Conservation (phyloP, 2,888 invertebrate species). For the Thecophora atra region DNA sequence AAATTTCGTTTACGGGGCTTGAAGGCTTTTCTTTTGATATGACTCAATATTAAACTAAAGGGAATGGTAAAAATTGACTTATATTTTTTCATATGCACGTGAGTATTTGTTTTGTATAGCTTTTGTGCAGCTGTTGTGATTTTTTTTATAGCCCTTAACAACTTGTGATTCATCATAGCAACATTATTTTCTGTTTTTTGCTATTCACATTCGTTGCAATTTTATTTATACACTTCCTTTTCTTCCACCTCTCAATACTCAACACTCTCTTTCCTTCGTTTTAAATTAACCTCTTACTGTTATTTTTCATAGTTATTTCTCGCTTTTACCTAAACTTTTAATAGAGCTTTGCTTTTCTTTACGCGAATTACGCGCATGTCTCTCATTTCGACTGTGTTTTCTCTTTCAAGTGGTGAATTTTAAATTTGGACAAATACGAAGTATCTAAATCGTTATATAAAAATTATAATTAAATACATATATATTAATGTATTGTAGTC, state of each 20-base stretch:
- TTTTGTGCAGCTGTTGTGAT: neutral
- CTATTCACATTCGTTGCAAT: no score
- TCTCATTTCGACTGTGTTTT: neutral
- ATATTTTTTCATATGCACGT: no score
- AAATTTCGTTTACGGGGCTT: no score
- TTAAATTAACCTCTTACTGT: neutral
- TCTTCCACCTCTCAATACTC: no score
- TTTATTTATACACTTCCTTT: neutral
- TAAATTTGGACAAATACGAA: neutral
- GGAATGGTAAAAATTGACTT: no score
- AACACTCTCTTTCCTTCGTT: no score
- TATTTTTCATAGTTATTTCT: neutral
- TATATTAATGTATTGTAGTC: no score
- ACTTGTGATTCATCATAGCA: neutral
- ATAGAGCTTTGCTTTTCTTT: neutral
- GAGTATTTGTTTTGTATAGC: neutral
- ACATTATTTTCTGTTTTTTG: slow-evolving; percentile 13
- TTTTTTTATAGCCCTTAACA: neutral
- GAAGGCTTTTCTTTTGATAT: no score
- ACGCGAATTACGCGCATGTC: slow-evolving; percentile 11
- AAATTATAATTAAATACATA: no score
- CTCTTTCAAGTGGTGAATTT: slow-evolving; percentile 14
- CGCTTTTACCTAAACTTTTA: neutral
- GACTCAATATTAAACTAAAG: no score
- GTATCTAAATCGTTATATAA: neutral